Base-by-base conservation (phyloP, 2,113 vertebrate genomes). In the Macrotus californicus region DNA sequence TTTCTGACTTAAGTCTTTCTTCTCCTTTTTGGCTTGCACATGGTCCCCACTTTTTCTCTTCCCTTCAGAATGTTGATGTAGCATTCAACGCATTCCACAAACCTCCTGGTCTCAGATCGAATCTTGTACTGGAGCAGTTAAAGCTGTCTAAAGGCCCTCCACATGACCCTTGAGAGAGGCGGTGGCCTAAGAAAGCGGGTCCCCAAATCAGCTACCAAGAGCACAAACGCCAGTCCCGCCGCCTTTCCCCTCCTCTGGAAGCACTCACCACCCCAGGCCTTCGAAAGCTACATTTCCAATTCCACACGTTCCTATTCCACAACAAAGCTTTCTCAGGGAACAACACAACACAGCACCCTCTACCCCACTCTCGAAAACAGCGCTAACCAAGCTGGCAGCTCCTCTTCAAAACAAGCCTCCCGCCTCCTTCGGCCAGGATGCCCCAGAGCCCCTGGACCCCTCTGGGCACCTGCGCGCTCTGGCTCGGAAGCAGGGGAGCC, bases 261-360 rank as follows among this genome's bases (percentile, higher is more conserved):
- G 87, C 96, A 97, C 69, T 89, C 75, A 66, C 56, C 48, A 64
- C 18, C 41, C 87, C 66, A 43, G 56, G 77, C 59, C 73, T 77
- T 82, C 4, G 13, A 75, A 16, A 29, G 18, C 73, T 41, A 15
- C 86, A 77, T 95, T 89, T 94, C 96, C 94, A 59, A 90, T 95
- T 95, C 94, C 89, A 92, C 84, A n/a, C 54, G 85, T 94, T 94
- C 92, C 56, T 93, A 76, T 26, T 69, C 88, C 91, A 83, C 43
- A 89, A 48, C 96, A 1, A 1, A 95, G 91, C 90, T 26, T 56
- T 96, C 93, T 87, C 50, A 50, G 76, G 87, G 73, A 93, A 64
- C 46, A 85, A 76, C 93, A 69, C 89, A 75, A 21, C 86, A 70
- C 41, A 22, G 34, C 84, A 84, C 81, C 61, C 66, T n/a, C 82